A percentile compares a stretch with the other conserved stretches of the same genome.
Evolutionary conservation across 2,113 vertebrate genomes (phyloP).

Genomic region (Carollia perspicillata): DNA sequence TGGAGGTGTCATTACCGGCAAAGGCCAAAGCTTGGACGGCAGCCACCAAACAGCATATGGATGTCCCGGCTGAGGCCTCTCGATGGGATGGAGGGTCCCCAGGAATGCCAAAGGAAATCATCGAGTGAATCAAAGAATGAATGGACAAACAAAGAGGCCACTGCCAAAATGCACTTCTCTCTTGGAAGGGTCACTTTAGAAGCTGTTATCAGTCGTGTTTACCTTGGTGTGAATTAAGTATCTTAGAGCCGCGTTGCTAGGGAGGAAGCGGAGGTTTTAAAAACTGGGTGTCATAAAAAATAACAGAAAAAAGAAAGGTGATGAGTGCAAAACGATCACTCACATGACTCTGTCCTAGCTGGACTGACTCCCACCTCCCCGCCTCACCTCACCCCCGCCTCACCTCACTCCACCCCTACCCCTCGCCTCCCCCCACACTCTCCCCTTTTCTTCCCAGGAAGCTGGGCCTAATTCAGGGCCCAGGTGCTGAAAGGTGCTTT

Average conservation of each 20-base stretch:
- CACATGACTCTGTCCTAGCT: background rate
- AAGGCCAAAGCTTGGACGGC: background rate
- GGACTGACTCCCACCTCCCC: no score
- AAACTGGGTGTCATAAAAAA: background rate
- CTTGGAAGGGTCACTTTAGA: slow-evolving; percentile 15
- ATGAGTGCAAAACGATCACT: background rate
- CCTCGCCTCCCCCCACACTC: background rate
- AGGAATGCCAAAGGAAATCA: background rate
- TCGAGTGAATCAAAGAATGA: background rate
- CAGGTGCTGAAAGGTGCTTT: slow-evolving; percentile 56
- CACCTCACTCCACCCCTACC: background rate
- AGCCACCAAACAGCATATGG: background rate
- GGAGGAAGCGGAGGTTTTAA: background rate
- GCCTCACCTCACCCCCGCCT: rapidly evolving
- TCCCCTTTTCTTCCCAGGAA: background rate
- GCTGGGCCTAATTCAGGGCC: background rate
- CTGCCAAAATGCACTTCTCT: background rate
- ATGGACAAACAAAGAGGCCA: background rate
- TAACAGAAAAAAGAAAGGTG: background rate
- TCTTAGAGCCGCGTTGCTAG: background rate
- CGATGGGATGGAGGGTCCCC: background rate
- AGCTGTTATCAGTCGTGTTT: background rate
- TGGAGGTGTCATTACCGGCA: background rate
- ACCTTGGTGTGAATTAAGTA: background rate
- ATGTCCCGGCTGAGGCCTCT: background rate